Evolutionary conservation across 1,140 invertebrate genomes (phyloP).

Genomic region (Philaenus spumarius): DNA sequence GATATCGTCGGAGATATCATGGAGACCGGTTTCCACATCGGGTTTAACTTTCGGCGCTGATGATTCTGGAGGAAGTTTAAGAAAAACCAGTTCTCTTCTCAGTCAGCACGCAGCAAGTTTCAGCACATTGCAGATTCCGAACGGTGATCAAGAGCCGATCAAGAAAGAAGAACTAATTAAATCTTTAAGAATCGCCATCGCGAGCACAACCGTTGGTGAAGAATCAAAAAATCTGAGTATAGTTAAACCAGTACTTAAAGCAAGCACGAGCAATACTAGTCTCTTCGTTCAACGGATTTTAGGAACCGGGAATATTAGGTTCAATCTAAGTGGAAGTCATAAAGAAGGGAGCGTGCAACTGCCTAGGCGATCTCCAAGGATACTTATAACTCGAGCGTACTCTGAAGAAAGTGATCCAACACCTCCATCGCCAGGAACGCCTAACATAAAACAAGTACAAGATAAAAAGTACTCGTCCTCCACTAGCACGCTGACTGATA

Average conservation of each 20-base stretch:
- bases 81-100: background rate
- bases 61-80: background rate
- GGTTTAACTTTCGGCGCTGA: constrained; percentile 16
- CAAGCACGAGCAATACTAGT: constrained; percentile 41
- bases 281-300: constrained; percentile 48
- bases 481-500: constrained; percentile 46
- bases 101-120: constrained; percentile 34
- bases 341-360: constrained; percentile 39
- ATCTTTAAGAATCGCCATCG: constrained; percentile 14
- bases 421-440: constrained; percentile 34
- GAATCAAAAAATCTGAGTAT: background rate
- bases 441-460: constrained; percentile 38
- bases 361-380: constrained; percentile 47
- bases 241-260: constrained; percentile 36
- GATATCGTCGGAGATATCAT: constrained; percentile 41
- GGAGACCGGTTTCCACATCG: constrained; percentile 35
- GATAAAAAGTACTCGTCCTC: constrained; percentile 47
- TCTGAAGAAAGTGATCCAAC: constrained; percentile 58
- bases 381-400: constrained; percentile 60
- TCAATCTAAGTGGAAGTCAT: constrained; percentile 34
- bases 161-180: constrained; percentile 26
- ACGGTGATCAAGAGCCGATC: constrained; percentile 29
- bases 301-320: constrained; percentile 37
- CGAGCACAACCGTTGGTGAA: constrained; percentile 15
- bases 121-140: constrained; percentile 46